These are phyloP conservation scores for Hemitrygon akajei DNA, from an alignment of 2,797 vertebrate species.

Conservation along the genomic window DNA sequence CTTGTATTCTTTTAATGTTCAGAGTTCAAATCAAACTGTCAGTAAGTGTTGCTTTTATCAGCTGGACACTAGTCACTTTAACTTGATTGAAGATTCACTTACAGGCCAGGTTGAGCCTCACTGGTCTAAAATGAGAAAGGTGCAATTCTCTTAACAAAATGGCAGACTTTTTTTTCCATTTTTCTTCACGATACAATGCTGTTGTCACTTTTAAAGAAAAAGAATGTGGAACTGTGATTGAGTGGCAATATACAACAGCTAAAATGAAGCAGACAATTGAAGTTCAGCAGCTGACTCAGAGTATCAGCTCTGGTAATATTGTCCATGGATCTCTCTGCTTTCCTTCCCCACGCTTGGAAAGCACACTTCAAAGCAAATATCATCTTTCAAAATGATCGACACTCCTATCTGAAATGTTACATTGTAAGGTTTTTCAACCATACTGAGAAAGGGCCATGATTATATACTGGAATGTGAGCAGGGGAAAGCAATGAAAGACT, in stretches of 20 bases:
- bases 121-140: background rate
- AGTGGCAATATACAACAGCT: slow-evolving; percentile 1
- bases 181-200: slow-evolving; percentile 1
- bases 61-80: background rate
- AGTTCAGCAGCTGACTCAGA: background rate
- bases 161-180: background rate
- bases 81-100: slow-evolving; percentile 17
- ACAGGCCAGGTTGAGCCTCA: background rate
- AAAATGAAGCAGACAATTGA: background rate
- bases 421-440: background rate
- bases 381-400: background rate
- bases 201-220: background rate
- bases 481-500: background rate
- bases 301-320: background rate
- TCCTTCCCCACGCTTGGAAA: background rate
- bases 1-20: background rate
- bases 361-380: background rate
- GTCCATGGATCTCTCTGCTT: background rate
- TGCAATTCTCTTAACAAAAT: background rate
- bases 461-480: background rate
- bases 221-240: background rate
- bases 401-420: background rate
- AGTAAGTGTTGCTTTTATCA: slow-evolving; percentile 23
- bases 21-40: slow-evolving; percentile 18
- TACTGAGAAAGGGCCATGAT: background rate